Evolutionary conservation across 1,140 invertebrate genomes (phyloP), one percentile per base, ranked within the genome.

Genomic region (Stegodyphus dumicola): DNA sequence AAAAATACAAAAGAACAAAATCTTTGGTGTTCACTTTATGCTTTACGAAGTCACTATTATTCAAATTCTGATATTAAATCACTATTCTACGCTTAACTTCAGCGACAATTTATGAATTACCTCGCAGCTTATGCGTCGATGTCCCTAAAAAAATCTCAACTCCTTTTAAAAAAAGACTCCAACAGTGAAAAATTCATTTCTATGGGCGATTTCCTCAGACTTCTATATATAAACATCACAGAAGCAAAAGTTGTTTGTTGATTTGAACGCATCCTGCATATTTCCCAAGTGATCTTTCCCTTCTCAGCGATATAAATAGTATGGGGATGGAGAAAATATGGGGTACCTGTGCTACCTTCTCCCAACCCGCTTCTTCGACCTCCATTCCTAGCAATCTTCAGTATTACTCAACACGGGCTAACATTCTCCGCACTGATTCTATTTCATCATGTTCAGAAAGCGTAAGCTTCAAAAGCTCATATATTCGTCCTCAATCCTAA

Each of bases 221-320:
- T 13, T 67, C 53, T 51, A 76, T 18, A 66, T 60, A 70, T 85
- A 67, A 85, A 54, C 65, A 65, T 71, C 78, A 64, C 11, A n/a
- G 6, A 11, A 10, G 74, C n/a, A 64, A 56, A 77, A 85, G 73
- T 83, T 83, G 80, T 83, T 83, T 83, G 80, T 83, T 83, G 70
- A 83, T 83, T 83, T 83, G 65, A 56, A 66, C 60, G 73, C 81
- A 76, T 77, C 54, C 52, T 69, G 71, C 81, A 67, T 76, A 85
- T 85, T 85, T 85, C 81, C 81, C 81, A 13, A 56, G 81, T 64
- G 81, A 77, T 65, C 33, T 17, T 33, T 7, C 52, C 71, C 69
- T 6, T 60, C 56, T 15, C 17, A 17, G 65, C 7, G 71, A 74
- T 77, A 77, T 77, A 77, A 77, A 77, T 77, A 77, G 75, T 52